A percentile compares a stretch with the other conserved stretches of the same genome.
Conservation (phyloP, 2,797 vertebrate genomes). For the Centropyge bicolor region DNA sequence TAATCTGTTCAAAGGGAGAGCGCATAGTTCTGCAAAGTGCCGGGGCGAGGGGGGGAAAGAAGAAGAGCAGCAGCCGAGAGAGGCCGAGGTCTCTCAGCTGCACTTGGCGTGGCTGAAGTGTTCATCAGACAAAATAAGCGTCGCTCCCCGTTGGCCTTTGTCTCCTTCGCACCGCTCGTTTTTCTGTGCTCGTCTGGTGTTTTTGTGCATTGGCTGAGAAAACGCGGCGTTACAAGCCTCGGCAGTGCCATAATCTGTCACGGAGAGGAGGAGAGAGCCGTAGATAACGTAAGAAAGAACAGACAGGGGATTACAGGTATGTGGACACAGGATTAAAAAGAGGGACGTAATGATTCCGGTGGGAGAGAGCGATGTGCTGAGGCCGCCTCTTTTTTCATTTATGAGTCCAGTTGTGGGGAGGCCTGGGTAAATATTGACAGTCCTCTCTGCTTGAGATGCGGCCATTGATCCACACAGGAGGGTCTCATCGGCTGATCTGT, state of each 20-base stretch:
- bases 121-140: slow-evolving; percentile 72
- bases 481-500: slow-evolving; percentile 84
- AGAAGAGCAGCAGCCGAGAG: slow-evolving; percentile 60
- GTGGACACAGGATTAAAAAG: slow-evolving; percentile 79
- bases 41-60: slow-evolving; percentile 50
- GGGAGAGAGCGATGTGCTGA: slow-evolving; percentile 83
- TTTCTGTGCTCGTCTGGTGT: slow-evolving; percentile 4
- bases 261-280: slow-evolving; percentile 36
- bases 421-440: slow-evolving; percentile 85
- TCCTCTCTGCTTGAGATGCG: slow-evolving; percentile 77
- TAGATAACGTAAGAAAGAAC: slow-evolving; percentile 61
- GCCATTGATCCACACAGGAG: slow-evolving; percentile 76
- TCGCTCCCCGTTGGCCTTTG: slow-evolving; percentile 54
- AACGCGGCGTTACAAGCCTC: slow-evolving; percentile 53
- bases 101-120: slow-evolving; percentile 67
- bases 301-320: slow-evolving; percentile 78
- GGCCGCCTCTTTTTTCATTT: slow-evolving; percentile 79
- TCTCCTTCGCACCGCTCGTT: slow-evolving; percentile 49
- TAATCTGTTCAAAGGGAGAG: slow-evolving; percentile 91
- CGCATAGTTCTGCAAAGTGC: slow-evolving; percentile 81
- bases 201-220: slow-evolving; percentile 43
- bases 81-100: slow-evolving; percentile 63
- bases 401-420: slow-evolving; percentile 80
- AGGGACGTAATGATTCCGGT: slow-evolving; percentile 80
- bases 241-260: slow-evolving; percentile 69